Evolutionary conservation across 2,113 vertebrate species (phyloP).

Genomic region (Dolichotis patagonum): DNA sequence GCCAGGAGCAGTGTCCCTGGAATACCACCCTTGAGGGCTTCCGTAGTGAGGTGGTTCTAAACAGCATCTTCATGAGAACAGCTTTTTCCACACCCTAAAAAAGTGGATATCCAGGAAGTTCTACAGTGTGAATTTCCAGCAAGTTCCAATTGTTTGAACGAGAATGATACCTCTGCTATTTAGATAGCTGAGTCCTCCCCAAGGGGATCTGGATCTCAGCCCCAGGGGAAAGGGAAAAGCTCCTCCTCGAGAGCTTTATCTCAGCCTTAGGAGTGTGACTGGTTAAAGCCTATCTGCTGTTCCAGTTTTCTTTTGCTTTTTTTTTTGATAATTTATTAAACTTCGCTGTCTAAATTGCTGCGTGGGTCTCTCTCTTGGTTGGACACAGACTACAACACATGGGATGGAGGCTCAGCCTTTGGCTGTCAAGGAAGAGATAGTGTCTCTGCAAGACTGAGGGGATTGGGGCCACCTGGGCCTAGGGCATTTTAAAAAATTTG

Average conservation of each 20-base stretch:
- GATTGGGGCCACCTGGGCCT: not conserved
- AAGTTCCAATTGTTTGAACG: not conserved
- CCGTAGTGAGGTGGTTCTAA: not conserved
- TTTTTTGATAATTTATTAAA: not conserved
- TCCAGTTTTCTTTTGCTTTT: not conserved
- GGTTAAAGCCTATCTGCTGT: not conserved
- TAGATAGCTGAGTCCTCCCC: not conserved
- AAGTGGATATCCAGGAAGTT: not conserved
- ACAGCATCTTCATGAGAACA: not conserved
- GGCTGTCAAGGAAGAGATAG: not conserved
- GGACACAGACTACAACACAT: not conserved
- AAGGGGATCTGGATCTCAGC: not conserved
- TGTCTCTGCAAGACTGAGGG: not conserved
- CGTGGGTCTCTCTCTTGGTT: not conserved
- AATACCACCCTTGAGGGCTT: not conserved
- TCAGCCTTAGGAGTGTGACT: not conserved
- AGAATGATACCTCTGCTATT: not conserved
- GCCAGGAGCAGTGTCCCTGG: not conserved
- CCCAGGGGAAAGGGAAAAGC: not conserved
- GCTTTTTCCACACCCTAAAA: not conserved
- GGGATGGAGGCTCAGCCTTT: not conserved
- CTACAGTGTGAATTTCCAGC: not conserved
- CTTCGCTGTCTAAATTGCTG: not conserved
- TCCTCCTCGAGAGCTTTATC: not conserved
- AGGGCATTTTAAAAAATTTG: constrained; percentile 6